These are phyloP conservation scores for Caenorhabditis briggsae DNA, from an alignment of 1,140 invertebrate genomes.

Conservation along the genomic window DNA sequence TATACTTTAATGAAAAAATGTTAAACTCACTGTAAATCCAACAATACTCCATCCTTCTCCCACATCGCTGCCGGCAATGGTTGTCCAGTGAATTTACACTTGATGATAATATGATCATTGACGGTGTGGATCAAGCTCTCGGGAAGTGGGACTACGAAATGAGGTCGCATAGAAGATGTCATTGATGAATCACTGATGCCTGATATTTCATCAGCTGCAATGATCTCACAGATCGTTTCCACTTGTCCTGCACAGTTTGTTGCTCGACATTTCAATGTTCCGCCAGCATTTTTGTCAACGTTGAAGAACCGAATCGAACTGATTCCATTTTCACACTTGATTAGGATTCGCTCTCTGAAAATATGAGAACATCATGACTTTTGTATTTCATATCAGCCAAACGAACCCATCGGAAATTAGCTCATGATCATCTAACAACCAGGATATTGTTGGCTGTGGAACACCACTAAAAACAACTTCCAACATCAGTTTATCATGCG, in stretches of 20 bases:
- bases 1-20: neutral
- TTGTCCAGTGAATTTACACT: slow-evolving; percentile 62
- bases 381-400: neutral
- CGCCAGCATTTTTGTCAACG: slow-evolving; percentile 15
- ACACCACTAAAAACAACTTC: slow-evolving; percentile 32
- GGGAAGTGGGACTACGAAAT: neutral
- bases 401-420: neutral
- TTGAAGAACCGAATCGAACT: slow-evolving; percentile 32
- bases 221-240: slow-evolving; percentile 19
- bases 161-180: slow-evolving; percentile 3
- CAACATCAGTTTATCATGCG: slow-evolving; percentile 1
- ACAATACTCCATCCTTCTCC: slow-evolving; percentile 61
- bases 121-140: neutral
- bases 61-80: slow-evolving; percentile 60
- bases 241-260: slow-evolving; percentile 38
- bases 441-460: slow-evolving; percentile 36
- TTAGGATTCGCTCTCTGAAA: slow-evolving; percentile 31
- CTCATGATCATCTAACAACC: slow-evolving; percentile 32
- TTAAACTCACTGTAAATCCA: slow-evolving; percentile 54
- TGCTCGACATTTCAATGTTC: slow-evolving; percentile 24
- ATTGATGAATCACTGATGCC: slow-evolving; percentile 33
- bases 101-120: slow-evolving; percentile 6
- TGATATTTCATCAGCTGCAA: slow-evolving; percentile 42
- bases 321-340: slow-evolving; percentile 38
- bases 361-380: neutral